A percentile compares a stretch with the other conserved stretches of the same genome.
Conservation (phyloP, 2,797 vertebrate genomes). For the Rousettus madagascariensis region DNA sequence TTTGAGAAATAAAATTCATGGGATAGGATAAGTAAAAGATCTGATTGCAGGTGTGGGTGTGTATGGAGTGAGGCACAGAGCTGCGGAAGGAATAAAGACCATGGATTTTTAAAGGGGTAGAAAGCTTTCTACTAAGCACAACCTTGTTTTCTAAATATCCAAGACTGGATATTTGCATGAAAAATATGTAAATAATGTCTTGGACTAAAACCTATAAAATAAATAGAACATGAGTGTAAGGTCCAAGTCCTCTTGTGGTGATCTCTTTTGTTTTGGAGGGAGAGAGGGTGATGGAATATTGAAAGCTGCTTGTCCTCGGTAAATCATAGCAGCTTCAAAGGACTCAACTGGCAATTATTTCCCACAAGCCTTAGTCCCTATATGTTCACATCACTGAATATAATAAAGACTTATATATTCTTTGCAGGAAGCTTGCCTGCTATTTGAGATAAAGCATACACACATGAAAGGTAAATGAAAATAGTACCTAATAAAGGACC, state of each 20-base stretch:
- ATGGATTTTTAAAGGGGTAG: neutral
- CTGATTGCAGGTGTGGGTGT: neutral
- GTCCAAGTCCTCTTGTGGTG: neutral
- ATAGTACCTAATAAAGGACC: neutral
- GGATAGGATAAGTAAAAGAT: neutral
- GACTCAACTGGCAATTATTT: neutral
- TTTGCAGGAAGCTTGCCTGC: neutral
- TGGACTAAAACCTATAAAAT: neutral
- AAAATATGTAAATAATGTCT: neutral
- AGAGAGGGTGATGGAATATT: neutral
- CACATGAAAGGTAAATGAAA: neutral
- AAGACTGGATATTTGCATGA: slow-evolving; percentile 17
- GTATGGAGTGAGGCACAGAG: neutral
- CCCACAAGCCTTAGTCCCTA: neutral
- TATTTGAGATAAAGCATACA: neutral
- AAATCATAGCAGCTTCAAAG: neutral
- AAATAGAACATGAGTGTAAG: neutral
- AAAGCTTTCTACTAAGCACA: neutral
- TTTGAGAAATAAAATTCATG: slow-evolving; percentile 12
- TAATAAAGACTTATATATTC: neutral
- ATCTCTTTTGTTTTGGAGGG: neutral
- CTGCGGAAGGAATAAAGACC: neutral
- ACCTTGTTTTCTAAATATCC: neutral
- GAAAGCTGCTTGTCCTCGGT: neutral
- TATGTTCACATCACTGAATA: neutral